Evolutionary conservation across 2,797 vertebrate genomes (phyloP).

Genomic region (Vipera latastei): DNA sequence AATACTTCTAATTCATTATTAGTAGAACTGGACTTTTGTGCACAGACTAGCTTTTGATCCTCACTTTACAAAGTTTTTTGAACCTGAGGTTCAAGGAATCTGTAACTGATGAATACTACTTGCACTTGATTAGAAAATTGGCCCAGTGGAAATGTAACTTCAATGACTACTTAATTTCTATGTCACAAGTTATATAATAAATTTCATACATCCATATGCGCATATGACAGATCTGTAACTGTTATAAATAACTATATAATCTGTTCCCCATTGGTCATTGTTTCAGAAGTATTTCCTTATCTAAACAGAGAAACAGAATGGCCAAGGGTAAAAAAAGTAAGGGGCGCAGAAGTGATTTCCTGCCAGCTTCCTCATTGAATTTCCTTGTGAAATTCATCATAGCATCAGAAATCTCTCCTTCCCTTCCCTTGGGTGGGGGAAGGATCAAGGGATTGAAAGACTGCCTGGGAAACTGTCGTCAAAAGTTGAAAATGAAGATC

Average conservation of each 20-base stretch:
- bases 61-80: neutral
- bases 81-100: neutral
- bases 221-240: neutral
- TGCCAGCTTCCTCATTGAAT: neutral
- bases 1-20: neutral
- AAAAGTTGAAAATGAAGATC: neutral
- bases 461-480: neutral
- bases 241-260: neutral
- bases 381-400: neutral
- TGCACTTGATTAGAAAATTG: neutral
- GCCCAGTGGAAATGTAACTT: neutral
- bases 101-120: neutral
- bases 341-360: neutral
- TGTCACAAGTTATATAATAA: neutral
- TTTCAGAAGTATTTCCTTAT: neutral
- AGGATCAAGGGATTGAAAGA: neutral
- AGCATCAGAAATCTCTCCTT: neutral
- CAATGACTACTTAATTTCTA: neutral
- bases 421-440: neutral
- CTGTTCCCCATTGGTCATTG: neutral
- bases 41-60: neutral
- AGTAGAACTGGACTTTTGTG: neutral
- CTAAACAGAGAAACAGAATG: neutral
- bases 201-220: neutral
- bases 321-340: neutral